Conservation (phyloP, 2,797 vertebrate species). For the Octomys mimax region DNA sequence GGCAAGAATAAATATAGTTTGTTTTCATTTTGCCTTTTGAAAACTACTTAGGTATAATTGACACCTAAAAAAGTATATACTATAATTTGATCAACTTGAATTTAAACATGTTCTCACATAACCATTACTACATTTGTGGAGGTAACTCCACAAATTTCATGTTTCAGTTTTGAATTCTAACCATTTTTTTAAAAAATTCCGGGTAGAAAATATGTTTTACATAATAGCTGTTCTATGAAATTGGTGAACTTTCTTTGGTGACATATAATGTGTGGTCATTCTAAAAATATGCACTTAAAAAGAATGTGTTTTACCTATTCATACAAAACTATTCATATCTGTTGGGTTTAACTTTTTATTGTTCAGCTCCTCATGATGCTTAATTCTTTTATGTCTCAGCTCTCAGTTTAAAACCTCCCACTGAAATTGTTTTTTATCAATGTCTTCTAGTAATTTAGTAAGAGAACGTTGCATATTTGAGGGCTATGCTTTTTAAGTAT, state of each 20-base stretch:
- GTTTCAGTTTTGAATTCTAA: conserved; percentile 49
- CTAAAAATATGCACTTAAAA: conserved; percentile 17
- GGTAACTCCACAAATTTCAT: background rate
- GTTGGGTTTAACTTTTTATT: background rate
- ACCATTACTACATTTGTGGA: background rate
- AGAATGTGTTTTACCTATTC: conserved; percentile 13
- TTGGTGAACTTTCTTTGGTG: conserved; percentile 57
- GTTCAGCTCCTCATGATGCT: conserved; percentile 43
- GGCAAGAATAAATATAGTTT: background rate
- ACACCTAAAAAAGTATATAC: background rate
- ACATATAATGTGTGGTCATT: conserved; percentile 35
- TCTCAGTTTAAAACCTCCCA: conserved; percentile 51
- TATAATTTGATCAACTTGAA: background rate
- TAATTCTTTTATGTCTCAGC: conserved; percentile 38
- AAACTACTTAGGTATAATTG: background rate
- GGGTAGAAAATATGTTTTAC: background rate
- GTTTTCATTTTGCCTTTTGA: background rate
- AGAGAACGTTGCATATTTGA: background rate
- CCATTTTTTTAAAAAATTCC: background rate
- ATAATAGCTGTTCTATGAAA: background rate
- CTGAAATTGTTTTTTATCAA: background rate
- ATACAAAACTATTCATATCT: background rate
- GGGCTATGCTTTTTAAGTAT: conserved; percentile 39
- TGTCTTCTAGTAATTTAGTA: conserved; percentile 47
- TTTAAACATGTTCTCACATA: background rate